These are phyloP conservation scores for Neopipo cinnamomea DNA, from an alignment of 2,113 vertebrate species.

Conservation along the genomic window DNA sequence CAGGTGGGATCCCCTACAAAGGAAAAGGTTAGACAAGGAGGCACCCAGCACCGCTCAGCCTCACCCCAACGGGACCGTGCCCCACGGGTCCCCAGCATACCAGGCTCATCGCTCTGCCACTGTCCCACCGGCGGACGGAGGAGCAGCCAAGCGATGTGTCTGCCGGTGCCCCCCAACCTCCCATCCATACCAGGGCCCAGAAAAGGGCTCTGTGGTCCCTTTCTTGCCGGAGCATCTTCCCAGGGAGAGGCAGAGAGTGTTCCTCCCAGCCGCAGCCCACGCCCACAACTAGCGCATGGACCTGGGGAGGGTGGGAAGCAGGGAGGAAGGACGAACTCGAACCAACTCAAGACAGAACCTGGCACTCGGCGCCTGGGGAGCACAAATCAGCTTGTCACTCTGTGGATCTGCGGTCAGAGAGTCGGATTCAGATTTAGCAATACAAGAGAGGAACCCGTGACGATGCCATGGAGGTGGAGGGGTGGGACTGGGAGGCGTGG, in stretches of 20 bases:
- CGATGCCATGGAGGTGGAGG: conserved; percentile 69
- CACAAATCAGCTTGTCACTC: conserved; percentile 63
- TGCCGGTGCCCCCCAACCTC: not conserved
- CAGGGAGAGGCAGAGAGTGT: conserved; percentile 53
- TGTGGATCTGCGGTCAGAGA: conserved; percentile 63
- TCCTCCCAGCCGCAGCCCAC: conserved; percentile 72
- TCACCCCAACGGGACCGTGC: conserved; percentile 51
- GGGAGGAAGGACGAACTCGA: conserved; percentile 54
- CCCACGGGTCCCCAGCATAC: not conserved
- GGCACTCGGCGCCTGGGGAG: conserved; percentile 60
- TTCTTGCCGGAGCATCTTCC: not conserved
- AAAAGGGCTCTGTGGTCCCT: conserved; percentile 4
- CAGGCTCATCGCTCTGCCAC: not conserved
- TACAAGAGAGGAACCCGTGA: conserved; percentile 88
- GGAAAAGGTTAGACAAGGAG: conserved; percentile 69
- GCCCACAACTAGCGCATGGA: conserved; percentile 70
- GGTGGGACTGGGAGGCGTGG: not conserved
- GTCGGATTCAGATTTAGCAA: conserved; percentile 70
- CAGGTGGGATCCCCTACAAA: conserved; percentile 37
- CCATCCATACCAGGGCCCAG: conserved; percentile 43
- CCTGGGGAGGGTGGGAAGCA: conserved; percentile 53
- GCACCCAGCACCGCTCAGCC: conserved; percentile 52
- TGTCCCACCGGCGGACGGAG: accelerated
- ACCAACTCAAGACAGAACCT: conserved; percentile 62
- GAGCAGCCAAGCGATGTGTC: not conserved